Evolutionary conservation across 2,888 invertebrate genomes (phyloP).

Genomic region (Gastracanthus pulcherrimus): DNA sequence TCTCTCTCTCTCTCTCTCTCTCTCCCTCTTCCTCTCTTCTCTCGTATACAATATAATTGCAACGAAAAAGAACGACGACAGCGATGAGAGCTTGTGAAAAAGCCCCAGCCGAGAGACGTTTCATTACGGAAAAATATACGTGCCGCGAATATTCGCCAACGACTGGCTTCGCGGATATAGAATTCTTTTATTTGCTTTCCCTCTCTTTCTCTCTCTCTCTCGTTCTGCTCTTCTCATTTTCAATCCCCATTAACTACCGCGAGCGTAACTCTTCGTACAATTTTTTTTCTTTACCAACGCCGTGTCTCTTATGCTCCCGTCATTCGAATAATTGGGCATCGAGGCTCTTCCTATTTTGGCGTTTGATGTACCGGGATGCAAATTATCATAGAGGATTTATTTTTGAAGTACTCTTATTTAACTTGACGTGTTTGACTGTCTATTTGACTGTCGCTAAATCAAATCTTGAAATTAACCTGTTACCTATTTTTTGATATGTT

Average conservation of each 20-base stretch:
- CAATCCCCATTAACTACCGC: conserved; percentile 13
- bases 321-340: conserved; percentile 9
- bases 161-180: neutral
- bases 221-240: neutral
- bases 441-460: too few species aligned
- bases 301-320: neutral
- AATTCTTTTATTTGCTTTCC: neutral
- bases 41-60: conserved; percentile 16
- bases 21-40: neutral
- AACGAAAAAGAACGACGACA: neutral
- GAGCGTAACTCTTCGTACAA: neutral
- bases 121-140: conserved; percentile 13
- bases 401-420: too few species aligned
- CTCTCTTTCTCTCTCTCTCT: neutral
- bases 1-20: neutral
- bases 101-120: neutral
- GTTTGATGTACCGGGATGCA: too few species aligned
- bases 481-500: too few species aligned
- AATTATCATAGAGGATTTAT: too few species aligned
- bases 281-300: neutral
- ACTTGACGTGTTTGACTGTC: too few species aligned
- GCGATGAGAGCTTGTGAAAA: neutral
- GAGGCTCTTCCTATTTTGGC: too few species aligned
- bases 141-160: neutral
- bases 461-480: too few species aligned